Evolutionary conservation across 2,113 vertebrate species (phyloP).

Genomic region (Hyperopisus bebe): DNA sequence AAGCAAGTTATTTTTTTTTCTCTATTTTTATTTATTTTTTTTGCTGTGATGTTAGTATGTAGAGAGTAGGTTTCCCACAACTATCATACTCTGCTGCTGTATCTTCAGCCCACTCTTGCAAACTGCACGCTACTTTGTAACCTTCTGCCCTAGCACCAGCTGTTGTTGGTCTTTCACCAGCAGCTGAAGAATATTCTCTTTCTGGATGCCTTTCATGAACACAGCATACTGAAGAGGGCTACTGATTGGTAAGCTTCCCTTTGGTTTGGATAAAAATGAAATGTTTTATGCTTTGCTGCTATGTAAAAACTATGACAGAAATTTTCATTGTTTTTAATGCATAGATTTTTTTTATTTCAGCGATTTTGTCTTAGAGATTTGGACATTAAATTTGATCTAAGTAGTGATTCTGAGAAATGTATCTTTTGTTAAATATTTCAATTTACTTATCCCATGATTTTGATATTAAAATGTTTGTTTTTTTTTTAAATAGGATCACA

Average conservation of each 20-base stretch:
- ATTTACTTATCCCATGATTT: neutral
- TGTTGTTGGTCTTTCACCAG: slow-evolving; percentile 20
- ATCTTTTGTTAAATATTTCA: neutral
- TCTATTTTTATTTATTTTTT: neutral
- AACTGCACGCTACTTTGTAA: slow-evolving; percentile 19
- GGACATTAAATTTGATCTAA: neutral
- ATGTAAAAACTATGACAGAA: neutral
- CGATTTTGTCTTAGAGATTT: neutral
- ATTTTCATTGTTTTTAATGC: neutral
- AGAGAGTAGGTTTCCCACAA: slow-evolving; percentile 30
- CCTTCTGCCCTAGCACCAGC: slow-evolving; percentile 16
- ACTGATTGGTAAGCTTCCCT: slow-evolving; percentile 10
- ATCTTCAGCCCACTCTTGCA: neutral
- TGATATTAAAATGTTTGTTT: neutral
- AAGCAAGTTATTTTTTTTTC: neutral
- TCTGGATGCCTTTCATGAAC: neutral
- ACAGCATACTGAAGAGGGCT: slow-evolving; percentile 11
- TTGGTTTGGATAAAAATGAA: neutral
- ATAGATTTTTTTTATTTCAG: neutral
- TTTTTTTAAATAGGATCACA: neutral
- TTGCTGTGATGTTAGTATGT: neutral
- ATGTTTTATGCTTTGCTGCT: neutral
- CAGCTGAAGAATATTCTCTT: slow-evolving; percentile 6
- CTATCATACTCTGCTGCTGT: neutral
- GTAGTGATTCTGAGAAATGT: neutral